phyloP scores from a whole-genome alignment of 2,113 vertebrate genomes.

The Gulo gulo region DNA sequence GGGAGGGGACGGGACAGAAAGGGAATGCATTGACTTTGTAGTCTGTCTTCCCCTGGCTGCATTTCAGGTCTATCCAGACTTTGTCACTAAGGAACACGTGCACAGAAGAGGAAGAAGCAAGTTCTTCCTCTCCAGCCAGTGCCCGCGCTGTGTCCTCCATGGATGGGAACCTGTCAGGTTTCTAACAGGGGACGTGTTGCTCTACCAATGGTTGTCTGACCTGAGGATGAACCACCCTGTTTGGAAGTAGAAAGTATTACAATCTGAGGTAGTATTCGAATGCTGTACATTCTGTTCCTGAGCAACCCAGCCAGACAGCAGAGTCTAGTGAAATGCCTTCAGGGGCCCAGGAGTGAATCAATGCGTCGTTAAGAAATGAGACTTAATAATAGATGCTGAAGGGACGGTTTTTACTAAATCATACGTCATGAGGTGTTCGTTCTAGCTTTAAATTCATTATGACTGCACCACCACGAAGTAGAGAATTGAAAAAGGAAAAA shows the following conservation, averaged over 20 bases:
- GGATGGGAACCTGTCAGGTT: background rate
- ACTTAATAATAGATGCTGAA: background rate
- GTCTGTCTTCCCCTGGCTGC: background rate
- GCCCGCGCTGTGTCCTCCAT: background rate
- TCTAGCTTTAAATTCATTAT: conserved; percentile 25
- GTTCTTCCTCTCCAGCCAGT: background rate
- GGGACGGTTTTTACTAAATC: conserved; percentile 13
- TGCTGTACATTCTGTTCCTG: background rate
- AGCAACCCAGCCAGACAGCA: background rate
- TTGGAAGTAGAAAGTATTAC: background rate
- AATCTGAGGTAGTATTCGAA: background rate
- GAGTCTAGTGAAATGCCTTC: background rate
- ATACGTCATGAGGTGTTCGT: background rate
- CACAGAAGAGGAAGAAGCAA: background rate
- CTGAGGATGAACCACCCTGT: background rate
- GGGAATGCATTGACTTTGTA: background rate
- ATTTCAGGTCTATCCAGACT: background rate
- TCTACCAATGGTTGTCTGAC: background rate
- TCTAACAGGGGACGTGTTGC: background rate
- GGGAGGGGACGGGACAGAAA: background rate
- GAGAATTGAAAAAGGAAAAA: background rate
- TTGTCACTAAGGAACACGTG: background rate
- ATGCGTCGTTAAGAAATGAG: background rate
- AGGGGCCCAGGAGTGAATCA: background rate
- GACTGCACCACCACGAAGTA: background rate